Conservation (phyloP, 2,797 vertebrate species). For the Girardinus metallicus region DNA sequence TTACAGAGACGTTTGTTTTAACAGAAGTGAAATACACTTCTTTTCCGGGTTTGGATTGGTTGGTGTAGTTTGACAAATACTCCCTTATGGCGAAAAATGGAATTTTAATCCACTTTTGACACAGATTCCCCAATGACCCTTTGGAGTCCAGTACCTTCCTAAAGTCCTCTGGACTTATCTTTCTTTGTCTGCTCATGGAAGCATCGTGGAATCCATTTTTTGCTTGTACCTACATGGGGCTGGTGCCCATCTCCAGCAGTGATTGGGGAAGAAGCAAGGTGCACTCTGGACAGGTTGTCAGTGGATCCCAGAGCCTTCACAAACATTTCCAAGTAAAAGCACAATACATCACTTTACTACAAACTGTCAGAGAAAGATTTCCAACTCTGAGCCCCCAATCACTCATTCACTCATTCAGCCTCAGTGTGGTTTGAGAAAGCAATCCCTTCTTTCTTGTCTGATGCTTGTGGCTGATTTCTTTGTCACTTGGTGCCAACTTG, state of each 20-base stretch:
- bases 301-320: not conserved
- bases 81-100: not conserved
- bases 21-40: not conserved
- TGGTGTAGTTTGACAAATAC: not conserved
- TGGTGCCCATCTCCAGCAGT: not conserved
- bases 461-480: constrained; percentile 9
- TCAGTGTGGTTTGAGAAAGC: not conserved
- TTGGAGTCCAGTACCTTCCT: not conserved
- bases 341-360: not conserved
- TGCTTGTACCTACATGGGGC: not conserved
- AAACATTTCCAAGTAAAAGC: not conserved
- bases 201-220: not conserved
- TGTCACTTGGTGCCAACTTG: not conserved
- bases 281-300: not conserved
- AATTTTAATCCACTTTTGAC: not conserved
- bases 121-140: not conserved
- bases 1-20: not conserved
- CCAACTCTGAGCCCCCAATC: not conserved
- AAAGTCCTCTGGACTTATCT: not conserved
- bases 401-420: not conserved
- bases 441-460: not conserved
- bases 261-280: not conserved
- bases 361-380: not conserved
- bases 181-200: not conserved
- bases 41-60: not conserved